Percentiles rank a stretch among this genome's conserved stretches.
Evolutionary conservation across 2,113 vertebrate genomes (phyloP).

Genomic region (Limanda limanda): DNA sequence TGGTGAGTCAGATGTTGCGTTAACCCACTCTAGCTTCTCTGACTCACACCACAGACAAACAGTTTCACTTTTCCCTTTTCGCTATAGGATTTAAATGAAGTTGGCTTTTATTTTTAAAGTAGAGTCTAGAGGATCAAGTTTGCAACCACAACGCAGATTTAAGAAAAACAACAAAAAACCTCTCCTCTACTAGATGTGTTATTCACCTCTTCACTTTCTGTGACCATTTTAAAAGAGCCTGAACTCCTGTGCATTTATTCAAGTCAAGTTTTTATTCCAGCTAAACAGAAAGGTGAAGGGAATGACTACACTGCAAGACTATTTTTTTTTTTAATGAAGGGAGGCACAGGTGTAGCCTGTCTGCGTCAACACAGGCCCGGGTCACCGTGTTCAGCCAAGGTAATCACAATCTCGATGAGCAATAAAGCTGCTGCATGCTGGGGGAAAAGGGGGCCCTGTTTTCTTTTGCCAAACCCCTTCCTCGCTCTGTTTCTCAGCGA

Average conservation of each 20-base stretch:
- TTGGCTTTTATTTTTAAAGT: constrained; percentile 33
- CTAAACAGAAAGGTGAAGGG: constrained; percentile 47
- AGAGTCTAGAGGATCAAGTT: constrained; percentile 21
- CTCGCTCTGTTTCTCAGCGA: constrained; percentile 61
- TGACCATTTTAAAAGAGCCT: constrained; percentile 6
- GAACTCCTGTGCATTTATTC: constrained; percentile 19
- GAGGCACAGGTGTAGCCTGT: constrained; percentile 51
- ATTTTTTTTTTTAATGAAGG: constrained; percentile 8
- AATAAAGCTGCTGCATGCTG: constrained; percentile 55
- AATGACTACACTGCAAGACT: constrained; percentile 5
- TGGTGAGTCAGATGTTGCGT: not conserved
- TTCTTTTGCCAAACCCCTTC: constrained; percentile 57
- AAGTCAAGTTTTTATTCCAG: constrained; percentile 37
- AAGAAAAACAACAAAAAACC: constrained; percentile 7
- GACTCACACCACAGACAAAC: constrained; percentile 28
- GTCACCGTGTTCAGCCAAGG: constrained; percentile 60
- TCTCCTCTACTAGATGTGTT: not conserved
- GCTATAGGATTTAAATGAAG: not conserved
- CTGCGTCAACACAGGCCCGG: constrained; percentile 64
- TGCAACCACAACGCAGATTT: not conserved
- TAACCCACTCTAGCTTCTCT: not conserved
- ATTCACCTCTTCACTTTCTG: constrained; percentile 5
- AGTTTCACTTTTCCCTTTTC: constrained; percentile 14
- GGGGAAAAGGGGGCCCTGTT: constrained; percentile 48
- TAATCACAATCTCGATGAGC: constrained; percentile 67